Percentiles rank a stretch among this genome's conserved stretches.
These are phyloP conservation scores for Siderastrea siderea DNA, from an alignment of 92 coral and sea anemone genomes.

Conservation along the genomic window DNA sequence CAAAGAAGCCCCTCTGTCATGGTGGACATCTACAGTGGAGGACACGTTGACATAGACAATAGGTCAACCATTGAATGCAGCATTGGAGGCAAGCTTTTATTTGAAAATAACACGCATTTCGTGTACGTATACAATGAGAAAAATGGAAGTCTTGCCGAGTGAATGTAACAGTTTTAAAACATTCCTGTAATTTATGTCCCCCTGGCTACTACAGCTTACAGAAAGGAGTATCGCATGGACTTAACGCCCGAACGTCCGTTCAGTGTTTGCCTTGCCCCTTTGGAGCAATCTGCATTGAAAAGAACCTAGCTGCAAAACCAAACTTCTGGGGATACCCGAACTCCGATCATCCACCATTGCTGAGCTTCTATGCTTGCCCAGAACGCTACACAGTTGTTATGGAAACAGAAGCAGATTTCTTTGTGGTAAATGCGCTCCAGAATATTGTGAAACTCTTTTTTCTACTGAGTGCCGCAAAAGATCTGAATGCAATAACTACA, in stretches of 20 bases:
- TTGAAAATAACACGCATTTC: constrained; percentile 38
- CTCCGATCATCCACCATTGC: neutral
- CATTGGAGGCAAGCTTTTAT: constrained; percentile 21
- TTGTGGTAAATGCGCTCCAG: constrained; percentile 74
- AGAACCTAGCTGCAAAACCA: constrained; percentile 73
- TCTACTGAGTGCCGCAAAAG: constrained; percentile 56
- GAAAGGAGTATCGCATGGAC: constrained; percentile 60
- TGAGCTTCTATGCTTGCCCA: constrained; percentile 72
- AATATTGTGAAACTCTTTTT: constrained; percentile 68
- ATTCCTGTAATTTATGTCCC: constrained; percentile 58
- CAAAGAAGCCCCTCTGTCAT: neutral
- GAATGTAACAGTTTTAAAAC: constrained; percentile 17
- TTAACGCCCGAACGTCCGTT: constrained; percentile 60
- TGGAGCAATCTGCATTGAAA: constrained; percentile 42
- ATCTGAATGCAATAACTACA: constrained; percentile 42
- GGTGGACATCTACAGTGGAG: constrained; percentile 41
- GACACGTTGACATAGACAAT: constrained; percentile 30
- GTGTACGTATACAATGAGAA: neutral
- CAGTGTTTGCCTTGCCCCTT: constrained; percentile 15
- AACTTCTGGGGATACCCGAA: constrained; percentile 76
- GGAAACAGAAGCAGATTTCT: constrained; percentile 71
- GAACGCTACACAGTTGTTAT: constrained; percentile 65
- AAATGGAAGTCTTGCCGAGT: neutral
- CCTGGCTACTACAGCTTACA: constrained; percentile 73
- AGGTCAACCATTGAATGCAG: constrained; percentile 16